Evolutionary conservation across 2,797 vertebrate species (phyloP), one percentile per base, ranked within the genome.

Genomic region (Danionella dracula): DNA sequence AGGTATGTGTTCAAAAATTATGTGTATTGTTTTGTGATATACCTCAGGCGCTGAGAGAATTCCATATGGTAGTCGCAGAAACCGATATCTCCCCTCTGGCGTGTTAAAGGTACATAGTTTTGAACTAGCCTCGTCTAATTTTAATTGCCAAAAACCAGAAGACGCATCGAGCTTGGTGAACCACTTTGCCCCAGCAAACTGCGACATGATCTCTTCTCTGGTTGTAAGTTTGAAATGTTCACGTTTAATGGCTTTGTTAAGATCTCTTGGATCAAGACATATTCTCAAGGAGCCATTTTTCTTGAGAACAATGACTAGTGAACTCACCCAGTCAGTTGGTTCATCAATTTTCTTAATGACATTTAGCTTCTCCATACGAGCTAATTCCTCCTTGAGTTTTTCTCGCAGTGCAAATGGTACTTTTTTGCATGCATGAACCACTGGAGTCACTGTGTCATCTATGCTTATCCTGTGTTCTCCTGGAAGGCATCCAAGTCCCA

Each of bases 181-280:
- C n/a, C n/a, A n/a, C n/a, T n/a, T n/a, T 4, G 15, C 40, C 17
- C 15, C 15, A 17, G 40, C 40, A n/a, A 46, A 46, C 42, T 45
- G 17, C 4, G 42, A 12, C 42, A 45, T 45, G 19, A 45, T 59
- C 17, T 59, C 53, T 21, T 63, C 53, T 17, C 53, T n/a, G n/a
- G n/a, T n/a, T n/a, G n/a, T n/a, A n/a, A n/a, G n/a, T n/a, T n/a
- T n/a, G n/a, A n/a, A n/a, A 19, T 71, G 53, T 42, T 71, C 60
- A 56, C 68, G 17, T 29, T 42, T 65, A n/a, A 71, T 66, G 21
- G 54, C 54, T 41, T 37, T 58, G 19, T 71, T 71, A 1, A 66
- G 8, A 37, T 66, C 32, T 34, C 46, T 66, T 16, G 55, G 70
- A 23, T 72, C 34, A 15, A 67, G 9, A 10, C 62, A 67, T 12